Evolutionary conservation across 2,113 vertebrate species (phyloP).

Genomic region (Toxostoma redivivum): DNA sequence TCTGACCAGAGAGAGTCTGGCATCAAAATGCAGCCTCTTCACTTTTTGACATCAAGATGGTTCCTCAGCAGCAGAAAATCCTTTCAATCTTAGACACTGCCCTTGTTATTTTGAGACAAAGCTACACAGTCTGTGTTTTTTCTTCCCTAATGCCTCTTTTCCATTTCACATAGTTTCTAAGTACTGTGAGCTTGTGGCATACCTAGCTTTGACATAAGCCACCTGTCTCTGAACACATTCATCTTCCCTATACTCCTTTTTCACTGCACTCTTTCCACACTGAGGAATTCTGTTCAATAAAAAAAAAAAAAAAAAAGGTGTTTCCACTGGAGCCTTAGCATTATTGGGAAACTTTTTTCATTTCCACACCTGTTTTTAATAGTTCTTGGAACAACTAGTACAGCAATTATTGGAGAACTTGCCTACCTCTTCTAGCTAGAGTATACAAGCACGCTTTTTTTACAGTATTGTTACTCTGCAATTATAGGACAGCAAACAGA

Average conservation of each 20-base stretch:
- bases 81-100: background rate
- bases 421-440: background rate
- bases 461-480: background rate
- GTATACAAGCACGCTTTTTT: background rate
- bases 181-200: background rate
- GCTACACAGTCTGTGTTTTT: background rate
- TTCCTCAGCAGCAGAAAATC: background rate
- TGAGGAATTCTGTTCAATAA: background rate
- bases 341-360: background rate
- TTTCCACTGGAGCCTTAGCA: constrained; percentile 1
- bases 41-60: background rate
- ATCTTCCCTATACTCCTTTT: background rate
- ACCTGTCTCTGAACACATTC: background rate
- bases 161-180: background rate
- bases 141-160: background rate
- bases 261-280: background rate
- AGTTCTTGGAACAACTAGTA: background rate
- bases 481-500: background rate
- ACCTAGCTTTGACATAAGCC: background rate
- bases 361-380: constrained; percentile 29
- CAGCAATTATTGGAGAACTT: background rate
- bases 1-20: background rate
- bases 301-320: background rate
- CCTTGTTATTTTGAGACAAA: background rate
- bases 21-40: background rate